phyloP scores from a whole-genome alignment of 2,888 invertebrate species.

The Hermaeophaga mercurialis region DNA sequence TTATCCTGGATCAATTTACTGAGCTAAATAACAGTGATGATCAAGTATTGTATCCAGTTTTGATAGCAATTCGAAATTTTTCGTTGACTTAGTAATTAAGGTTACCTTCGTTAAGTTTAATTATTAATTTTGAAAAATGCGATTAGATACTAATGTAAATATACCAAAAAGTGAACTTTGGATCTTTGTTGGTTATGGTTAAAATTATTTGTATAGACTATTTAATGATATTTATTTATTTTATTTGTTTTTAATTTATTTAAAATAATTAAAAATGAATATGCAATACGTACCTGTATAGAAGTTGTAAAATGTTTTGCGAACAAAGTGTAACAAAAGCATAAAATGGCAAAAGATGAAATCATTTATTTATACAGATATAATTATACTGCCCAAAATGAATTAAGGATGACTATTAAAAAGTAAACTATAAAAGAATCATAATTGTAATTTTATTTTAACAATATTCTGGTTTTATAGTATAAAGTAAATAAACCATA shows the following conservation, averaged over 20 bases:
- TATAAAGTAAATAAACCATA: too few relatives aligned
- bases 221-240: conserved; percentile 40
- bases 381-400: too few relatives aligned
- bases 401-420: too few relatives aligned
- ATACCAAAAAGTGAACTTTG: conserved; percentile 32
- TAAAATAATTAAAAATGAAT: conserved; percentile 18
- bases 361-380: not conserved
- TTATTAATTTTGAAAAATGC: conserved; percentile 8
- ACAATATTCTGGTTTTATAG: too few relatives aligned
- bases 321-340: not conserved
- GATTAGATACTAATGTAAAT: conserved; percentile 31
- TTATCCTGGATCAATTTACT: too few relatives aligned
- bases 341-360: too few relatives aligned
- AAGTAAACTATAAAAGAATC: too few relatives aligned
- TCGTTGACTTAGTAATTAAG: conserved; percentile 37
- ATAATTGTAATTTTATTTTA: too few relatives aligned
- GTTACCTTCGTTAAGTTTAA: conserved; percentile 37
- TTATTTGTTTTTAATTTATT: conserved; percentile 36
- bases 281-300: conserved; percentile 46
- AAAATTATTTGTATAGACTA: conserved; percentile 28
- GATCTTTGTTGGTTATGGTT: conserved; percentile 43
- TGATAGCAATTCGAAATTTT: conserved; percentile 13
- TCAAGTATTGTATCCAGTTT: conserved; percentile 42
- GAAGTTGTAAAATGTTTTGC: conserved; percentile 32
- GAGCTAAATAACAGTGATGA: conserved; percentile 35